These are phyloP conservation scores for Craterocephalus amniculus DNA, from an alignment of 2,797 vertebrate species.

Conservation along the genomic window DNA sequence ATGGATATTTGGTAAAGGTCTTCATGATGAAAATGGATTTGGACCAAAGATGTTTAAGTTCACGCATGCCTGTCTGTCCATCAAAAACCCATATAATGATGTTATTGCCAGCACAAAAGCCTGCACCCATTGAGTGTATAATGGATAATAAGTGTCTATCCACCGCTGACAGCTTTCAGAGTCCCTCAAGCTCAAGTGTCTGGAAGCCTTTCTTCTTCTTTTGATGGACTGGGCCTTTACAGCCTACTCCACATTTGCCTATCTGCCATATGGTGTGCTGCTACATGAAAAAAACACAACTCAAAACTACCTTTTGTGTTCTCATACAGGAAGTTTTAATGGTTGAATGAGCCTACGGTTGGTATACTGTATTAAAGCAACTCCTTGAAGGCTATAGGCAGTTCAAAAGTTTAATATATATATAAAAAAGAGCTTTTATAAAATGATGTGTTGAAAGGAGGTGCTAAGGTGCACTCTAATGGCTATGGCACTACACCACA, in stretches of 20 bases:
- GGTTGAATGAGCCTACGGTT: neutral
- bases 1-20: conserved; percentile 2
- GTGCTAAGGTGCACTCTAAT: neutral
- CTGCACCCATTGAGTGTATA: conserved; percentile 42
- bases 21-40: conserved; percentile 15
- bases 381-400: conserved; percentile 6
- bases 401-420: neutral
- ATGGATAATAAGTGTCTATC: conserved; percentile 53
- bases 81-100: conserved; percentile 39
- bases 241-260: conserved; percentile 58
- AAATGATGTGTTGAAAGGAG: neutral
- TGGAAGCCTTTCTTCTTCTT: conserved; percentile 67
- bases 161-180: conserved; percentile 58
- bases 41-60: conserved; percentile 24
- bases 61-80: conserved; percentile 11
- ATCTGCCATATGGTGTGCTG: conserved; percentile 83
- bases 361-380: conserved; percentile 24
- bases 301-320: conserved; percentile 40
- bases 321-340: conserved; percentile 30
- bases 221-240: conserved; percentile 69
- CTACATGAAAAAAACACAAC: conserved; percentile 46
- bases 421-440: neutral
- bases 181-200: conserved; percentile 62
- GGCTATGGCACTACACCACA: neutral
- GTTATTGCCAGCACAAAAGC: conserved; percentile 47